Evolutionary conservation across 2,113 vertebrate species (phyloP), one percentile per base, ranked within the genome.

Genomic region (Solea solea): DNA sequence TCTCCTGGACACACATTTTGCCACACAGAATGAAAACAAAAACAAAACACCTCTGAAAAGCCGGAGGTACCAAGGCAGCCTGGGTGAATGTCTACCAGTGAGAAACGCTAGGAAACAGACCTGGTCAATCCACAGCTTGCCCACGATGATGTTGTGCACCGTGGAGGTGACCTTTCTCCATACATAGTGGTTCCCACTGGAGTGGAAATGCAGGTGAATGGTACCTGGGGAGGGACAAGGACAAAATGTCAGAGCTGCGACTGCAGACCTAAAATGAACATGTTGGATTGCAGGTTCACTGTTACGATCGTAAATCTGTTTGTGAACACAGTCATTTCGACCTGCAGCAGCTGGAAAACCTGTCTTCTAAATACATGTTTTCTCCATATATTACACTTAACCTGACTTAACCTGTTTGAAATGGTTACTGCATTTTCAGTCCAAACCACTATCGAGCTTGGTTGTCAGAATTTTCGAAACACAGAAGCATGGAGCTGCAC

Each of bases 101-200:
- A 54, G 44, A 66, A 15, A 10, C 5, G 45, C 41, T 45, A 15
- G 69, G 21, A 64, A 76, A 82, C 94, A 52, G 10, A 98, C 98
- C 97, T 99, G 98, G 90, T 99, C 98, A 0, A 99, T 99, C 97
- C 98, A 99, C 76, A 99, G 95, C 85, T 98, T 99, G 82, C 98
- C 98, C 85, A 99, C 97, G 0, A 99, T 99, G 91, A 99, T 99
- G 91, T 99, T 99, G 90, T 99, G 98, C 59, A 99, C 98, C 0
- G 98, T 99, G 10, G 97, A 99, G 55, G 98, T 99, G 91, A 98
- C 97, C 74, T 99, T 99, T 80, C 95, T 95, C 98, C 98, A 99
- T 57, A 99, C 93, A 0, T 99, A 99, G 91, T 98, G 97, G 82
- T 99, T 98, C 71, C 98, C 96, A 0, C 94, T 97, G 81, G 94